A percentile compares a stretch with the other conserved stretches of the same genome.
These are phyloP conservation scores for Oenanthe melanoleuca DNA, from an alignment of 2,113 vertebrate genomes.

Conservation along the genomic window DNA sequence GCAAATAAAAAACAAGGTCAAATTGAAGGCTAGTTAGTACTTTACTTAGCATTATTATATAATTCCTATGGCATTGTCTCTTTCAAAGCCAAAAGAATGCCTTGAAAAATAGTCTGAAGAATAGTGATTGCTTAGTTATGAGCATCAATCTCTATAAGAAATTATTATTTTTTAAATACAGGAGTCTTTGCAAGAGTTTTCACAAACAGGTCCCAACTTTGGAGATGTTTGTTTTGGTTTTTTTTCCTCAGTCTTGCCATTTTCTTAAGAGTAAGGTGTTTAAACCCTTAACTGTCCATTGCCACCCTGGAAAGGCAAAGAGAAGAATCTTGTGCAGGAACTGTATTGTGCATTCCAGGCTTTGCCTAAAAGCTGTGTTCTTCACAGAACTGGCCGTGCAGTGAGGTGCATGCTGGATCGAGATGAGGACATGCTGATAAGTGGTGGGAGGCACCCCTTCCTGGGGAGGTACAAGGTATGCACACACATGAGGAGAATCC, in stretches of 20 bases:
- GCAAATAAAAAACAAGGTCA: not conserved
- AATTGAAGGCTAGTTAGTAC: not conserved
- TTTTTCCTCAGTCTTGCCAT: not conserved
- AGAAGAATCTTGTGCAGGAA: not conserved
- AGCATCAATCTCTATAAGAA: not conserved
- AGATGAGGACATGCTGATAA: constrained; percentile 94
- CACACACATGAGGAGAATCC: not conserved
- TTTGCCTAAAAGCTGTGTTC: not conserved
- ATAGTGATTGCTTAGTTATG: not conserved
- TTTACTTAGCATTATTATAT: not conserved
- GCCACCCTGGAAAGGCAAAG: not conserved
- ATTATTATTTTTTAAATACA: too few relatives aligned
- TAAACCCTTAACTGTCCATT: not conserved
- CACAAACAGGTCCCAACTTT: not conserved
- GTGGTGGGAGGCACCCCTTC: constrained; percentile 93
- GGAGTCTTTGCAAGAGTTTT: not conserved
- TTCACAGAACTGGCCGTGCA: constrained; percentile 80
- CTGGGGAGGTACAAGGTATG: constrained; percentile 89
- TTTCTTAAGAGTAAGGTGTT: not conserved
- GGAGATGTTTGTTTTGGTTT: not conserved
- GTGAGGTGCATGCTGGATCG: constrained; percentile 95
- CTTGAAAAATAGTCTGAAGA: not conserved
- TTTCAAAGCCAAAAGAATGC: not conserved
- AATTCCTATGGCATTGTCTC: not conserved
- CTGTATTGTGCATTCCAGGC: not conserved